Evolutionary conservation across 2,113 vertebrate species (phyloP), one percentile per base, ranked within the genome.

Genomic region (Myocastor coypus): DNA sequence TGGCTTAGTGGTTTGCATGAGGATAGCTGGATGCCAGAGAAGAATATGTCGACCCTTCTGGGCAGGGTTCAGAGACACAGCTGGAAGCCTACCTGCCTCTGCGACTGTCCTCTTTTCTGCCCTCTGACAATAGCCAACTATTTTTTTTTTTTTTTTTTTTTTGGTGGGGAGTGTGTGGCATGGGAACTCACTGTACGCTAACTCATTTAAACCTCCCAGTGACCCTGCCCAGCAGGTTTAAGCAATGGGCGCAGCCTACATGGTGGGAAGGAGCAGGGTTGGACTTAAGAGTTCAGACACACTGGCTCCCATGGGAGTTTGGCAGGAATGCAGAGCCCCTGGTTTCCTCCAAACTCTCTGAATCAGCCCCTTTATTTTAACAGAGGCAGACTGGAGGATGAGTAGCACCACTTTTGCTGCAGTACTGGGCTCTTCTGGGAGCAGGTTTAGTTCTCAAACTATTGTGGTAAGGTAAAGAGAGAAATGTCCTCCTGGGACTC

Each of bases 11-110:
- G 42, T 83, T 89, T 78, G 75, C 69, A 86, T 26, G 26, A 50
- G 86, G 69, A 69, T 61, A 22, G 52, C 11, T 0, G 0, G 12
- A n/a, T 57, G 28, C 57, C 0, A 0, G 42, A n/a, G 34, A 66
- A 66, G 55, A 84, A 11, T 2, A 34, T 61, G 1, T 9, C 32
- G 14, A 9, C 7, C 17, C 1, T 86, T 40, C n/a, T 11, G 30
- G 84, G 26, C 10, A 42, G 5, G 24, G 2, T 6, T 40, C 22
- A 0, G 6, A 50, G 57, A 57, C 5, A 50, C 46, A 46, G 22
- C 5, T 1, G 52, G n/a, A 59, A 4, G 22, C 0, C 55, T 46
- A 42, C 61, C 61, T 69, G 57, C 40, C 13, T 17, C 0, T n/a
- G 46, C 20, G 4, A 55, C n/a, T 46, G 12, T 34, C n/a, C 46